These are phyloP conservation scores for Drosophila rufa DNA, from an alignment of 1,140 invertebrate genomes.

Conservation along the genomic window DNA sequence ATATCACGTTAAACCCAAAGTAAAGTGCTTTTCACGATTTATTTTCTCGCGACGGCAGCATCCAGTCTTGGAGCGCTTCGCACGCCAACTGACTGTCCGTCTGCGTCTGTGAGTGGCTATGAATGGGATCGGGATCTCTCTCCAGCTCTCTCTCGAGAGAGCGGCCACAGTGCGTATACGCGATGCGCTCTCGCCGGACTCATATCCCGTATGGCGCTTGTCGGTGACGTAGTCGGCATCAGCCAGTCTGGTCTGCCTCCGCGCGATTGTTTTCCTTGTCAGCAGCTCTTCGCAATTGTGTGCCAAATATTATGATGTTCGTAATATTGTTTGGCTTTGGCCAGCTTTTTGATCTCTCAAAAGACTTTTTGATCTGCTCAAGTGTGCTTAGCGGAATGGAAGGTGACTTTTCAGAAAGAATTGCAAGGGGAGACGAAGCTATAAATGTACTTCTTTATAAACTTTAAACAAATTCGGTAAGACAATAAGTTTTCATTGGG, in stretches of 20 bases:
- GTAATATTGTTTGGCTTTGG: conserved; percentile 39
- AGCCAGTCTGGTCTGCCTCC: conserved; percentile 35
- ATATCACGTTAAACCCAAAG: conserved; percentile 55
- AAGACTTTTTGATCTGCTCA: conserved; percentile 31
- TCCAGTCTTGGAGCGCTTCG: conserved; percentile 76
- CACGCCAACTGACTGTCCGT: conserved; percentile 66
- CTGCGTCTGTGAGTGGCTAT: conserved; percentile 12
- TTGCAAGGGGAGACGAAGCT: not conserved
- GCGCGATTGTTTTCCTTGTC: conserved; percentile 44
- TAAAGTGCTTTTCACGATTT: conserved; percentile 23
- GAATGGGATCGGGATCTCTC: conserved; percentile 18
- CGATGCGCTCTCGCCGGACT: conserved; percentile 24
- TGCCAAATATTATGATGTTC: conserved; percentile 65
- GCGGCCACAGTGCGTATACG: conserved; percentile 12
- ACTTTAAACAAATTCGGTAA: too few species aligned
- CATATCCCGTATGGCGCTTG: conserved; percentile 52
- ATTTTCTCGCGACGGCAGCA: conserved; percentile 54
- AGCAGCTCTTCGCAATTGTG: conserved; percentile 33
- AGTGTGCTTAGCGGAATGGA: not conserved
- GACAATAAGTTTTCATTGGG: too few species aligned
- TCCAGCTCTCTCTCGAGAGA: not conserved
- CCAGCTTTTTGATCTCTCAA: conserved; percentile 20
- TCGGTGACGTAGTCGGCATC: conserved; percentile 74
- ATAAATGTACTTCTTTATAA: not conserved
- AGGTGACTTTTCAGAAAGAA: not conserved